Conservation (phyloP, 2,888 invertebrate genomes). For the Dromius quadrimaculatus region DNA sequence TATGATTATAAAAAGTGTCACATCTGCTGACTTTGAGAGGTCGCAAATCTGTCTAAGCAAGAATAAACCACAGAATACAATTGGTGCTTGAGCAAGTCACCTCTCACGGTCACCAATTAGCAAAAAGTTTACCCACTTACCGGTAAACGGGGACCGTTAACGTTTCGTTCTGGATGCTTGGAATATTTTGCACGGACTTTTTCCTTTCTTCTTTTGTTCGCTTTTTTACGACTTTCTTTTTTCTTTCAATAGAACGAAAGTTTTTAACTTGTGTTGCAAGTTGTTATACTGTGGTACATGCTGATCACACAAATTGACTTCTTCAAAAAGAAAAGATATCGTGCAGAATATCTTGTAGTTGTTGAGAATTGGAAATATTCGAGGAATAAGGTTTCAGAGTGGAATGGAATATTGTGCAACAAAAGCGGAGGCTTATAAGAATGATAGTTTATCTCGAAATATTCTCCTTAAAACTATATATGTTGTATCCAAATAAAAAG, state of each 20-base stretch:
- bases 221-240: slow-evolving; percentile 23
- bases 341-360: neutral
- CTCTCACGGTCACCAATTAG: slow-evolving; percentile 30
- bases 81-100: slow-evolving; percentile 21
- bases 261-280: slow-evolving; percentile 43
- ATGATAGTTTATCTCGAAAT: too few species aligned
- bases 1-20: too few species aligned
- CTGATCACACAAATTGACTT: slow-evolving; percentile 10
- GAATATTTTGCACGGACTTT: slow-evolving; percentile 46
- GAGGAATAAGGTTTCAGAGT: too few species aligned
- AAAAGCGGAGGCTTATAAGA: too few species aligned
- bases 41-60: neutral
- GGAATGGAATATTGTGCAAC: too few species aligned
- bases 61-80: slow-evolving; percentile 13
- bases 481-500: too few species aligned
- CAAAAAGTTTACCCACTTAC: slow-evolving; percentile 45
- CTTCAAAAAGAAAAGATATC: neutral
- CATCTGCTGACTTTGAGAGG: too few species aligned
- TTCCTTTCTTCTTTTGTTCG: slow-evolving; percentile 27
- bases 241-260: slow-evolving; percentile 38
- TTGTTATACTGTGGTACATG: slow-evolving; percentile 20
- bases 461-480: too few species aligned
- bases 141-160: slow-evolving; percentile 40
- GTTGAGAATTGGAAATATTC: too few species aligned
- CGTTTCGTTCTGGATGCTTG: slow-evolving; percentile 45